Evolutionary conservation across 2,797 vertebrate species (phyloP).

Genomic region (Tokudaia tokunoshimensis): DNA sequence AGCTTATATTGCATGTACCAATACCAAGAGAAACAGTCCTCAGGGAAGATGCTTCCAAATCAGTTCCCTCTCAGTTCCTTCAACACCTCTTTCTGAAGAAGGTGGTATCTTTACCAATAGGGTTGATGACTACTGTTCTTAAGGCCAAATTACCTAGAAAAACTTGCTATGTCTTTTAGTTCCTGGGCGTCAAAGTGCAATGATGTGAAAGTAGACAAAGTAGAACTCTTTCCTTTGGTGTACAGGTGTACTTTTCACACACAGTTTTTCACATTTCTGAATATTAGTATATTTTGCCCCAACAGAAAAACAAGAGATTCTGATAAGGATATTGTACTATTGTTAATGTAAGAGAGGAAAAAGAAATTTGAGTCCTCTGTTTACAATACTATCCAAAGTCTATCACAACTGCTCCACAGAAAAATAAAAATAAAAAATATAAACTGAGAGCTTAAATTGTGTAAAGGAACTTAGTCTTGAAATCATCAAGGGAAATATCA

Average conservation of each 20-base stretch:
- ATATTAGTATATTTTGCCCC: not conserved
- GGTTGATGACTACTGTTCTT: not conserved
- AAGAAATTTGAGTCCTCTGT: not conserved
- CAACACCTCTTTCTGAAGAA: not conserved
- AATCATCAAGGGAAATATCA: not conserved
- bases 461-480: not conserved
- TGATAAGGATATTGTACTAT: not conserved
- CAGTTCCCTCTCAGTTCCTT: not conserved
- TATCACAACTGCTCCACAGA: not conserved
- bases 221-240: not conserved
- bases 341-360: not conserved
- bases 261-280: not conserved
- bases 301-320: not conserved
- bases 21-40: not conserved
- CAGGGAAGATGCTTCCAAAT: not conserved
- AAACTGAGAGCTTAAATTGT: not conserved
- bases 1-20: not conserved
- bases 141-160: not conserved
- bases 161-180: not conserved
- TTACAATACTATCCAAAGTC: not conserved
- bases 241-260: conserved; percentile 3
- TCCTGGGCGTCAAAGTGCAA: not conserved
- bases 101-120: not conserved
- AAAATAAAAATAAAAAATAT: not conserved
- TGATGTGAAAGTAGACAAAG: not conserved